phyloP scores from a whole-genome alignment of 2,113 vertebrate species.

The Gadus chalcogrammus region DNA sequence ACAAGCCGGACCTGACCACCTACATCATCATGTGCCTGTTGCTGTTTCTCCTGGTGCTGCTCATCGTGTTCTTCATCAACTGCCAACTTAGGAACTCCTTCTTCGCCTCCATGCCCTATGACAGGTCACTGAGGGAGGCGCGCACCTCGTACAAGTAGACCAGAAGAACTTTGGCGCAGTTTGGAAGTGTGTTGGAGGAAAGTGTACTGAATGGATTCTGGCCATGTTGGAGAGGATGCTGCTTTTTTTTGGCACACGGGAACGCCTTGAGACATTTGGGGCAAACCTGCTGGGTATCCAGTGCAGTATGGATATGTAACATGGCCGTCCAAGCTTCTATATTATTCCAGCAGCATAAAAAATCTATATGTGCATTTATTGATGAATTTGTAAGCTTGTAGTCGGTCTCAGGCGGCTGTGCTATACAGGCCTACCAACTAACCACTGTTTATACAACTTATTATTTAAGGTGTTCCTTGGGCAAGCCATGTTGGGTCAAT shows the following conservation, averaged over 20 bases:
- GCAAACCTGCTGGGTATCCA: background rate
- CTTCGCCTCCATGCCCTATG: conserved; percentile 94
- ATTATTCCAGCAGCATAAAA: background rate
- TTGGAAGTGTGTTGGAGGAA: background rate
- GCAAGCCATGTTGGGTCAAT: background rate
- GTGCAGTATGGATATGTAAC: background rate
- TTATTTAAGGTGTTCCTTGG: background rate
- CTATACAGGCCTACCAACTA: background rate
- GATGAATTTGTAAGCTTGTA: background rate
- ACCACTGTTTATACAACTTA: background rate
- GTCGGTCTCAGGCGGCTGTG: background rate
- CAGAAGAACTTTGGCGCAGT: background rate
- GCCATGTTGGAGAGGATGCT: background rate
- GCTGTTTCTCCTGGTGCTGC: conserved; percentile 87
- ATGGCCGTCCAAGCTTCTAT: background rate
- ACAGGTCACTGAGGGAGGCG: conserved; percentile 91
- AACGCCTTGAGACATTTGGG: background rate
- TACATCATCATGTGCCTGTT: conserved; percentile 93
- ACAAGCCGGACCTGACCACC: conserved; percentile 91
- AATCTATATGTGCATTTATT: background rate
- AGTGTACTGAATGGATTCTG: background rate
- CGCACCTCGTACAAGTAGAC: conserved; percentile 86
- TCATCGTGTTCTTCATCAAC: conserved; percentile 97
- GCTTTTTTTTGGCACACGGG: background rate
- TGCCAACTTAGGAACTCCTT: conserved; percentile 96